Evolutionary conservation across 2,113 vertebrate species (phyloP).

Genomic region (Ondatra zibethicus): DNA sequence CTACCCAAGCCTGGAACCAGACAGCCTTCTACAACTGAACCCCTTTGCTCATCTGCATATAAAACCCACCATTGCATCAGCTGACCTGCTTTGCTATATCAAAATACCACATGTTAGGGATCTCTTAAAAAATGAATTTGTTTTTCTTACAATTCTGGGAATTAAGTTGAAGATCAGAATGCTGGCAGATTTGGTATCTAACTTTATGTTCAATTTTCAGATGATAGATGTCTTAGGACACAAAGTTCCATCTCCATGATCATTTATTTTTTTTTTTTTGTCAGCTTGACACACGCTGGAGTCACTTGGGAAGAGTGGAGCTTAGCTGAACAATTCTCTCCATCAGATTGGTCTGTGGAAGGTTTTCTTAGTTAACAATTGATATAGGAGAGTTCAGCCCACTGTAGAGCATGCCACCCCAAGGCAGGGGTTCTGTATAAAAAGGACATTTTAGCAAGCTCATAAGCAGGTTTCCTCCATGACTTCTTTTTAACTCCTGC

Average conservation of each 20-base stretch:
- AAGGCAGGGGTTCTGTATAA: background rate
- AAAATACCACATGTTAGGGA: background rate
- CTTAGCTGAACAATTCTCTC: background rate
- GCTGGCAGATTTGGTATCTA: background rate
- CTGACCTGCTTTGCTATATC: background rate
- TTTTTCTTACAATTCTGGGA: background rate
- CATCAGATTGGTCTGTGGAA: background rate
- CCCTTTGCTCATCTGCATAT: background rate
- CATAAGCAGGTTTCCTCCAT: background rate
- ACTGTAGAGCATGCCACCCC: too few relatives aligned
- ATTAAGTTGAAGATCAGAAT: background rate
- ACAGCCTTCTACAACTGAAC: background rate
- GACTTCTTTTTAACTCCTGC: background rate
- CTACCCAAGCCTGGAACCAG: slow-evolving; percentile 40
- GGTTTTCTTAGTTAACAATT: background rate
- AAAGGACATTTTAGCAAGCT: background rate
- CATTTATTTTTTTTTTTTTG: background rate
- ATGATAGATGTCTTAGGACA: background rate
- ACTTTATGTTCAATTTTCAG: background rate
- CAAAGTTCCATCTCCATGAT: background rate
- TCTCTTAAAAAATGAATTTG: background rate
- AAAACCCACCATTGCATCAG: background rate
- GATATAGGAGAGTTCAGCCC: background rate
- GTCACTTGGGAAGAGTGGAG: background rate
- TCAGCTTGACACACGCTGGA: background rate